Evolutionary conservation across 2,888 invertebrate species (phyloP).

Genomic region (Tipula helvola): DNA sequence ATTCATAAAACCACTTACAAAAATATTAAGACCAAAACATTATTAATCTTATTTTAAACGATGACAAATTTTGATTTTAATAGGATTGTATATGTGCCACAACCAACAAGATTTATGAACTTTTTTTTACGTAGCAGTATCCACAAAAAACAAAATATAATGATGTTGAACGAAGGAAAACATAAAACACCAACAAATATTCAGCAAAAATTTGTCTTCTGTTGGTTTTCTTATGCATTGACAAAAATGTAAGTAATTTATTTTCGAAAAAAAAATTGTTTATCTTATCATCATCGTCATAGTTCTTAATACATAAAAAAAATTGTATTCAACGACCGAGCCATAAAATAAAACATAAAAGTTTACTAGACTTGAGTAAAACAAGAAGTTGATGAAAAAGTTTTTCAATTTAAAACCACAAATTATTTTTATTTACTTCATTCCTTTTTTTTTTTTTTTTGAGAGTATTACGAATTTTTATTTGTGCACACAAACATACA

Average conservation of each 20-base stretch:
- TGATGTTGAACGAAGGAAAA: not conserved
- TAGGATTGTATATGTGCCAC: not conserved
- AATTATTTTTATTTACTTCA: not conserved
- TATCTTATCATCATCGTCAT: not conserved
- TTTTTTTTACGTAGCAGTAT: not conserved
- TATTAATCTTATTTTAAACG: not conserved
- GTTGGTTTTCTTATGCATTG: not conserved
- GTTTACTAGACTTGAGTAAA: not conserved
- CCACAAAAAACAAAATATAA: not conserved
- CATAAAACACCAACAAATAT: not conserved
- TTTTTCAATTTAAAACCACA: not conserved
- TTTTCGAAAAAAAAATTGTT: not conserved
- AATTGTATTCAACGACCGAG: not conserved
- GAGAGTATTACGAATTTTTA: not conserved
- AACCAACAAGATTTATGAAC: not conserved
- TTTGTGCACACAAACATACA: not conserved
- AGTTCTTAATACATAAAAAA: not conserved
- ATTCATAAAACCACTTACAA: not conserved
- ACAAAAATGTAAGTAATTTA: not conserved
- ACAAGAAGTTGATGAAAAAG: not conserved
- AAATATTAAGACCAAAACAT: not conserved
- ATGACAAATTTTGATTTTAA: not conserved
- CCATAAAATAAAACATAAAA: not conserved
- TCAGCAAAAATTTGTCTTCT: not conserved
- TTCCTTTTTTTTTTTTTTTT: not conserved